These are phyloP conservation scores for Megalops cyprinoides DNA, from an alignment of 2,797 vertebrate species.

Conservation along the genomic window DNA sequence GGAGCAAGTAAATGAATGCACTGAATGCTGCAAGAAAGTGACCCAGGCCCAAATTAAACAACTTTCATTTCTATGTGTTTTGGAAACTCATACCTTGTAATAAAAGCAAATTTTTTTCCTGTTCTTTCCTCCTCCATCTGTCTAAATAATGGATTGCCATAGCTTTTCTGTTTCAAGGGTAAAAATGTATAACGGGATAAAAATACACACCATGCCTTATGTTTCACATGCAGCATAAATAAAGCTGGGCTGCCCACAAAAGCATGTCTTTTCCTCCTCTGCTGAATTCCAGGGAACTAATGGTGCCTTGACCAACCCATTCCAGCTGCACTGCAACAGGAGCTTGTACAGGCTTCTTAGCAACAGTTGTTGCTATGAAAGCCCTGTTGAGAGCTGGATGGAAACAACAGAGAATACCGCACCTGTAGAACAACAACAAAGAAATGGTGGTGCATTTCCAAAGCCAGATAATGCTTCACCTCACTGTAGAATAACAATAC, in stretches of 20 bases:
- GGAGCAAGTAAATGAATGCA: background rate
- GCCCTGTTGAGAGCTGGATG: conserved; percentile 17
- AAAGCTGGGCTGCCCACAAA: background rate
- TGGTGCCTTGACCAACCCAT: conserved; percentile 13
- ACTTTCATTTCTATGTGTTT: no score
- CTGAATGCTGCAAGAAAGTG: background rate
- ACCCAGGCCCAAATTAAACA: no score
- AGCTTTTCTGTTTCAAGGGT: conserved; percentile 6
- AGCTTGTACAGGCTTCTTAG: conserved; percentile 21
- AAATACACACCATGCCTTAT: background rate
- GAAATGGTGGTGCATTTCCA: background rate
- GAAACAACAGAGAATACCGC: background rate
- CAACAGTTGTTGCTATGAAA: conserved; percentile 36
- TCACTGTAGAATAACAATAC: background rate
- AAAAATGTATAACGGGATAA: conserved; percentile 8
- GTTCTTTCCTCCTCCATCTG: background rate
- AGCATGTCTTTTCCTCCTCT: background rate
- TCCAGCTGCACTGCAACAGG: conserved; percentile 18
- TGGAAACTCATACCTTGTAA: no score
- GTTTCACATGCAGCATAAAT: conserved; percentile 3
- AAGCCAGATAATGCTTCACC: background rate
- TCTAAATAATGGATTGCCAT: conserved; percentile 28
- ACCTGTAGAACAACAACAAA: background rate
- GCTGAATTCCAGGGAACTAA: conserved; percentile 8
- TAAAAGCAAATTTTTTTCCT: background rate